A percentile compares a stretch with the other conserved stretches of the same genome.
Conservation (phyloP, 1,140 invertebrate genomes). For the Bombus waltoni region DNA sequence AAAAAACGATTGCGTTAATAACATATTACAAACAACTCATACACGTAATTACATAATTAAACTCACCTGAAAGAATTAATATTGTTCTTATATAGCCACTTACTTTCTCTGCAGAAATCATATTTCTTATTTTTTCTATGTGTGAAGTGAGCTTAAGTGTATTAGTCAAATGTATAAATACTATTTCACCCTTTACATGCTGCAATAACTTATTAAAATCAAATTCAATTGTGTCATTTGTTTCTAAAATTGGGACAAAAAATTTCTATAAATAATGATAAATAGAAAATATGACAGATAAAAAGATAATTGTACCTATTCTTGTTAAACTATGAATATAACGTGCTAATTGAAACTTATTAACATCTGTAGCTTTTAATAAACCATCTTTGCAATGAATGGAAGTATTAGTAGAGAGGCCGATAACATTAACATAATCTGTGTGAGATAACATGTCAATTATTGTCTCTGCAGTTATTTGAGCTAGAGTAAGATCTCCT, state of each 20-base stretch:
- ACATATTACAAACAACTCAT: background rate
- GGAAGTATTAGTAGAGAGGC: constrained; percentile 69
- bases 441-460: constrained; percentile 79
- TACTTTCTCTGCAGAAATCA: constrained; percentile 66
- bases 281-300: background rate
- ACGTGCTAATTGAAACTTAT: constrained; percentile 77
- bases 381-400: constrained; percentile 75
- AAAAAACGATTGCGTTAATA: constrained; percentile 1
- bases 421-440: constrained; percentile 77
- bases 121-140: constrained; percentile 69
- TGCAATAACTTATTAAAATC: constrained; percentile 72
- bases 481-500: constrained; percentile 75
- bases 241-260: constrained; percentile 58
- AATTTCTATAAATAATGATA: constrained; percentile 1
- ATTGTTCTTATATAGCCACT: constrained; percentile 73
- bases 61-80: constrained; percentile 75
- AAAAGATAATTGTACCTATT: constrained; percentile 63
- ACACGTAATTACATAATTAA: background rate
- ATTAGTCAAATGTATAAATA: constrained; percentile 79
- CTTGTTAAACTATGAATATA: constrained; percentile 75
- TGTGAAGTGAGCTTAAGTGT: constrained; percentile 66
- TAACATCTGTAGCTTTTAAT: constrained; percentile 78
- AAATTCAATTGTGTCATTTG: constrained; percentile 72
- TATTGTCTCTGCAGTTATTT: constrained; percentile 79
- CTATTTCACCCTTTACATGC: constrained; percentile 72